Base-by-base conservation (phyloP, 2,888 invertebrate genomes). In the Caenorhabditis macrosperma region DNA sequence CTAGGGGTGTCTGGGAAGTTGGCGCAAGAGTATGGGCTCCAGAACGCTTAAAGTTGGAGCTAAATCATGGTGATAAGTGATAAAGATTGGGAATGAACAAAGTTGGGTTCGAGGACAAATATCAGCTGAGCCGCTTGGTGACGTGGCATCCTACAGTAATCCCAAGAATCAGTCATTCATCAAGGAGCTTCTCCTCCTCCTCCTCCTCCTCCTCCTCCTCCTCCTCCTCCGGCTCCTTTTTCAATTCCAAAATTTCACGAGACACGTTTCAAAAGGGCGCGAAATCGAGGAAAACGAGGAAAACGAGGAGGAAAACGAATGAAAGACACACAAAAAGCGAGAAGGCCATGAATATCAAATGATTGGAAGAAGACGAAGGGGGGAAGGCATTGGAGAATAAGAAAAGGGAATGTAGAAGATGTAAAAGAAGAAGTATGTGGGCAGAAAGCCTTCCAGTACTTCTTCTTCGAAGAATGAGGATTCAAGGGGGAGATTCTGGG, bases 271-370 rank as follows among this genome's bases (percentile, higher is more conserved):
- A n/a, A n/a, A n/a, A n/a, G n/a, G n/a, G n/a, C n/a, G n/a, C n/a
- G 44, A 44, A 17, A 44, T 17, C 33, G 33, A 4, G 17, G 17
- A 44, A 20, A 44, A 20, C n/a, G 38, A 6, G 5, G 38, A 15
- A 38, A 38, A 3, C 12, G 38, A 38, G 38, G 20, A 17, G 44
- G 3, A 9, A 44, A 44, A 44, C 3, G 38, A 15, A 3, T 17
- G 44, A 44, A 44, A 44, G 17, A 44, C 38, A 6, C 20, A 46
- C n/a, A 46, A 46, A 46, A 20, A 46, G 38, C 6, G 20, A 17
- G 9, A 44, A 35, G 55, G 6, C 57, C 48, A 68, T 59, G 68
- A 59, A 59, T 68, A 59, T 68, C 50, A 59, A 68, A 68, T 68
- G 68, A 68, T 59, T 68, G 48, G 67, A 54, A 38, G 15, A 38